These are phyloP conservation scores for Psettodes erumei DNA, from an alignment of 2,113 vertebrate genomes.

Conservation along the genomic window DNA sequence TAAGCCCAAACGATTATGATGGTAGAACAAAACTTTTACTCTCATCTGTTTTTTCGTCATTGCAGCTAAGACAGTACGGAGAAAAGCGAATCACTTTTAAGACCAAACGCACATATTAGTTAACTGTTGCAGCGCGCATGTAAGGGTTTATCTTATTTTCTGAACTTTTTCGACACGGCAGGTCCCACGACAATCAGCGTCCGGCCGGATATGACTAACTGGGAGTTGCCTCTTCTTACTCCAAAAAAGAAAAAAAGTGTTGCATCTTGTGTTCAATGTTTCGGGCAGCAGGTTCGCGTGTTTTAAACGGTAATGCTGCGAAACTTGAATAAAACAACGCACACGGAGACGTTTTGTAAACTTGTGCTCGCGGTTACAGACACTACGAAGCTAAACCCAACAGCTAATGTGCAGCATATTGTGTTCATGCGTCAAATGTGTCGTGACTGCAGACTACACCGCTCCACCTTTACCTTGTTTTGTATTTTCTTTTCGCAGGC, in stretches of 20 bases:
- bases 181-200: background rate
- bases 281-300: background rate
- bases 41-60: background rate
- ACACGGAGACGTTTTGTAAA: too few species aligned
- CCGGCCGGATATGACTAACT: constrained; percentile 1
- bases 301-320: too few species aligned
- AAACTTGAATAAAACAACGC: too few species aligned
- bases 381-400: too few species aligned
- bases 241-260: background rate
- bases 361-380: too few species aligned
- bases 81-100: background rate
- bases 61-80: background rate
- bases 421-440: background rate
- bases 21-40: too few species aligned
- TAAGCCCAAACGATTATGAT: too few species aligned
- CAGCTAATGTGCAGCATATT: too few species aligned
- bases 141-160: too few species aligned
- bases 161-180: too few species aligned
- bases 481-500: background rate
- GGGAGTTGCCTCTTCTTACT: background rate
- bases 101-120: background rate
- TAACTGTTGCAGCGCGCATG: too few species aligned
- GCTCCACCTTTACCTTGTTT: background rate
- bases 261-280: background rate
- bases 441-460: background rate